These are phyloP conservation scores for Octodon degus DNA, from an alignment of 2,113 vertebrate species.

Conservation along the genomic window DNA sequence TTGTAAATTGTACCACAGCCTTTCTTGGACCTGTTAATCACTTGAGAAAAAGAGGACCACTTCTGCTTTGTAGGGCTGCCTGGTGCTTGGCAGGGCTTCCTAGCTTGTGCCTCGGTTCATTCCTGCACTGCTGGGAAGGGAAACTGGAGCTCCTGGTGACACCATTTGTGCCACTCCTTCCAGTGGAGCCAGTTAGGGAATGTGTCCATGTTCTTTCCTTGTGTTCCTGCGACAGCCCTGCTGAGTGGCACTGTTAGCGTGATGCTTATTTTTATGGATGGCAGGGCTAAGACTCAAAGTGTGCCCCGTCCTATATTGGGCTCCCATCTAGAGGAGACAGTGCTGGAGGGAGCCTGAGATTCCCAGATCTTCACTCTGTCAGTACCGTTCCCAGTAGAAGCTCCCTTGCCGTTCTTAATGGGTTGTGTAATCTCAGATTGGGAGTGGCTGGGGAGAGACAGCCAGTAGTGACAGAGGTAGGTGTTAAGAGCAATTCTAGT, in stretches of 20 bases:
- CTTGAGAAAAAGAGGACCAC: conserved; percentile 54
- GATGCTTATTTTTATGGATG: not conserved
- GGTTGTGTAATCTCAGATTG: not conserved
- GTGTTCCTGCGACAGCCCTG: rapidly evolving
- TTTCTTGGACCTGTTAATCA: conserved; percentile 72
- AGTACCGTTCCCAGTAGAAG: not conserved
- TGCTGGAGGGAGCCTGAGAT: not conserved
- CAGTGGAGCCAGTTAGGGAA: not conserved
- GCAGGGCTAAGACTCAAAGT: not conserved
- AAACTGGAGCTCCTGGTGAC: not conserved
- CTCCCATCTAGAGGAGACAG: not conserved
- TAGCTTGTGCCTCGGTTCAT: not conserved
- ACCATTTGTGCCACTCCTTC: not conserved
- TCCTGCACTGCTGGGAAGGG: not conserved
- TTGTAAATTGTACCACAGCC: conserved; percentile 66
- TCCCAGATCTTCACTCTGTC: not conserved
- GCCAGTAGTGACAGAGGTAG: not conserved
- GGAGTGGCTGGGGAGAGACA: not conserved
- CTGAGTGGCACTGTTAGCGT: not conserved
- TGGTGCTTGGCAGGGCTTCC: conserved; percentile 47
- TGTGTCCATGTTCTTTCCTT: not conserved
- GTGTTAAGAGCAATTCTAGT: not conserved
- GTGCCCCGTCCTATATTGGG: not conserved
- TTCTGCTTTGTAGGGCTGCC: conserved; percentile 64
- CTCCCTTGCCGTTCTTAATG: not conserved